These are phyloP conservation scores for Gavia stellata DNA, from an alignment of 2,113 vertebrate genomes.

Conservation along the genomic window DNA sequence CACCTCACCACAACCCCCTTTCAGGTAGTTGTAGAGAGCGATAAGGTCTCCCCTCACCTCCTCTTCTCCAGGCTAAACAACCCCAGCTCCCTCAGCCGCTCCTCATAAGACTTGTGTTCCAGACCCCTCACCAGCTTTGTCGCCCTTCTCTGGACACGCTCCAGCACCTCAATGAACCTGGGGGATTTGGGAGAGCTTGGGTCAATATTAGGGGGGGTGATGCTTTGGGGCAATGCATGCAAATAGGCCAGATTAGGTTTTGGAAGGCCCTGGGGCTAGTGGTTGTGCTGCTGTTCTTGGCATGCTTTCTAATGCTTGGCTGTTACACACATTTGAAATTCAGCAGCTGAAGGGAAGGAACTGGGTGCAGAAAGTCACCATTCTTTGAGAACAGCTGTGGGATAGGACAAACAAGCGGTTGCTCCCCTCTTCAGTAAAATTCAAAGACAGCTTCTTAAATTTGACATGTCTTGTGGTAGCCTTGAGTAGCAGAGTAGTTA, in stretches of 20 bases:
- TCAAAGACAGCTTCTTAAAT: background rate
- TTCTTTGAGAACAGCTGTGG: too few relatives aligned
- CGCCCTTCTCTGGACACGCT: too few relatives aligned
- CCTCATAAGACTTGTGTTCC: too few relatives aligned
- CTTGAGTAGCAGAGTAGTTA: background rate
- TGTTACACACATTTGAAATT: background rate
- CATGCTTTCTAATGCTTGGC: background rate
- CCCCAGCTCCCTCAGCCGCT: too few relatives aligned
- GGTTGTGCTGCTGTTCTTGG: background rate
- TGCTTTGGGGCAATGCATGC: background rate
- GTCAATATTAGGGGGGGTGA: too few relatives aligned
- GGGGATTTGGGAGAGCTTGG: background rate
- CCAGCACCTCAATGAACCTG: background rate
- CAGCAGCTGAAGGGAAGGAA: background rate
- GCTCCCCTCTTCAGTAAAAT: background rate
- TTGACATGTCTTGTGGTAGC: accelerated
- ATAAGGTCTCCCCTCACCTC: too few relatives aligned
- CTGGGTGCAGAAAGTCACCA: background rate
- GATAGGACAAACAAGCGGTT: background rate
- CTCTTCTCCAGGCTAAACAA: too few relatives aligned
- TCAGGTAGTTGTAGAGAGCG: too few relatives aligned
- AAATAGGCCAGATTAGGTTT: background rate
- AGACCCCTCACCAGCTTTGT: too few relatives aligned
- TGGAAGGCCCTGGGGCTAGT: background rate
- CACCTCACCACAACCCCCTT: too few relatives aligned